Percentiles rank a stretch among this genome's conserved stretches.
phyloP scores from a whole-genome alignment of 2,113 vertebrate genomes.

The Blennius ocellaris region DNA sequence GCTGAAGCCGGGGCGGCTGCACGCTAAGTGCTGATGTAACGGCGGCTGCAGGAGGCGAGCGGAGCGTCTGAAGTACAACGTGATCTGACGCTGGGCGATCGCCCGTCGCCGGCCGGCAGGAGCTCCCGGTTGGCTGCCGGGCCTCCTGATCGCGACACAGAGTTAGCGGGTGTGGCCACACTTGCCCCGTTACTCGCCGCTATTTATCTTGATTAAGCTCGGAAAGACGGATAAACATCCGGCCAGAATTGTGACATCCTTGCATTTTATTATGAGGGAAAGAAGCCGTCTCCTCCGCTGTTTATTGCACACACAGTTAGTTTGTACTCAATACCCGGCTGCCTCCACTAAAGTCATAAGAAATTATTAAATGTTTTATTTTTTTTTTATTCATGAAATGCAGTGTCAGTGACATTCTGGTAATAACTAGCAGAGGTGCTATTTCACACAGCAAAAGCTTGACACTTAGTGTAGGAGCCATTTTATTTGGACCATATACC shows the following conservation, averaged over 20 bases:
- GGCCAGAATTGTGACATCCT: slow-evolving; percentile 9
- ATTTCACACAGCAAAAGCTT: slow-evolving; percentile 20
- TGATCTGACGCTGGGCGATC: slow-evolving; percentile 35
- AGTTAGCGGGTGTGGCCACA: too few species aligned
- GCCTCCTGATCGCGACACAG: slow-evolving; percentile 6
- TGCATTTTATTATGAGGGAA: slow-evolving; percentile 39
- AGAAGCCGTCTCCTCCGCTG: slow-evolving; percentile 5
- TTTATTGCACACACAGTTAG: slow-evolving; percentile 30
- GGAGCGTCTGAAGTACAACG: slow-evolving; percentile 21
- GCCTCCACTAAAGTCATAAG: slow-evolving; percentile 23
- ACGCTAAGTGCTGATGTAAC: slow-evolving; percentile 33
- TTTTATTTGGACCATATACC: slow-evolving; percentile 44
- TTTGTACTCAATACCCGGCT: slow-evolving; percentile 24
- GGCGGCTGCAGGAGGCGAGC: slow-evolving; percentile 26
- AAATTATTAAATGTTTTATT: slow-evolving; percentile 47
- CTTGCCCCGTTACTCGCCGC: slow-evolving; percentile 22
- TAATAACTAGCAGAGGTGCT: slow-evolving; percentile 3
- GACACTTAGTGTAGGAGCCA: not conserved
- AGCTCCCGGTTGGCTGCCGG: slow-evolving; percentile 17
- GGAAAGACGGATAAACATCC: slow-evolving; percentile 14
- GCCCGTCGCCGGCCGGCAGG: slow-evolving; percentile 25
- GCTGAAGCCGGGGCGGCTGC: slow-evolving; percentile 15
- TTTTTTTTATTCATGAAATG: slow-evolving; percentile 39
- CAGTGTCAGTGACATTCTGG: slow-evolving; percentile 29
- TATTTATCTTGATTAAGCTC: slow-evolving; percentile 36